Conservation (phyloP, 2,888 invertebrate species). For the Dicyrtoma fusca region DNA sequence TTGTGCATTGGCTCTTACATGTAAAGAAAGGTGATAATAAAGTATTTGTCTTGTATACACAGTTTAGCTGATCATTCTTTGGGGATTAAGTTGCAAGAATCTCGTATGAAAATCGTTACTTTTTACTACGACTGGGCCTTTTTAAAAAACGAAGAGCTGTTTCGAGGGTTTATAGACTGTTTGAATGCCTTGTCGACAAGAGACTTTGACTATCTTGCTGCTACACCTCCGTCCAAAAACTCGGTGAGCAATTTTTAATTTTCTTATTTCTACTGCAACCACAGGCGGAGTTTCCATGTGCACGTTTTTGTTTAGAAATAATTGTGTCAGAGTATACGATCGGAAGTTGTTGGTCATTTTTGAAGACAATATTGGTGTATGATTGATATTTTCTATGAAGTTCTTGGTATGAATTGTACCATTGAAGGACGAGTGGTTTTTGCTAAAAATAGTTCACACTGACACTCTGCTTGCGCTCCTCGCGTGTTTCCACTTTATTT, state of each 20-base stretch:
- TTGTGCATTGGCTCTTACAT: neutral
- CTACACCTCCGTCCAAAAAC: conserved; percentile 14
- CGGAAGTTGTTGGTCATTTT: too few relatives aligned
- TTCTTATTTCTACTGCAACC: conserved; percentile 1
- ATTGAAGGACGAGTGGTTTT: too few relatives aligned
- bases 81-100: conserved; percentile 63
- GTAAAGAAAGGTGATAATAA: neutral
- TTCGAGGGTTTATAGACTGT: conserved; percentile 45
- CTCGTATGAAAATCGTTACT: conserved; percentile 32
- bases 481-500: too few relatives aligned
- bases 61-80: conserved; percentile 66
- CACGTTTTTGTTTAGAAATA: too few relatives aligned
- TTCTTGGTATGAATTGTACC: too few relatives aligned
- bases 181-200: conserved; percentile 50
- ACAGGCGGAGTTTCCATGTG: too few relatives aligned
- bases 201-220: conserved; percentile 41
- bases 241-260: conserved; percentile 7
- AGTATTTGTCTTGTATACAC: too few relatives aligned
- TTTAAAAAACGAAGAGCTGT: conserved; percentile 48
- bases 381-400: too few relatives aligned
- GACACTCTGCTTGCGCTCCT: too few relatives aligned
- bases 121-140: conserved; percentile 56
- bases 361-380: too few relatives aligned
- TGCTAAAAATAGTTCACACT: too few relatives aligned
- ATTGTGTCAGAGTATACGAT: too few relatives aligned